Conservation (phyloP, 2,113 vertebrate species). For the Chlamydotis undulata region DNA sequence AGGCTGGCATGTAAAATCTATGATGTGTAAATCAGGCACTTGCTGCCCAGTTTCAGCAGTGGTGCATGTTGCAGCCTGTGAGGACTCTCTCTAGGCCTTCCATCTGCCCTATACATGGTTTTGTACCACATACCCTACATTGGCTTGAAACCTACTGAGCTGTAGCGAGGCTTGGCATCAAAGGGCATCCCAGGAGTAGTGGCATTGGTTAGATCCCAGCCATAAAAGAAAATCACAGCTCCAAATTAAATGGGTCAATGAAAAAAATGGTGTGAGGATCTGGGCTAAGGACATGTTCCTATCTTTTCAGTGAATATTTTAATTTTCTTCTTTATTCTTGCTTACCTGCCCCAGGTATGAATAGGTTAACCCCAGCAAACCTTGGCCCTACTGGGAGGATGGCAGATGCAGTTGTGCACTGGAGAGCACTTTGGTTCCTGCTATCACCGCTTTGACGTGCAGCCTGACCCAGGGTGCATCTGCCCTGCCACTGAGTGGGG, state of each 20-base stretch:
- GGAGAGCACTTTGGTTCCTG: background rate
- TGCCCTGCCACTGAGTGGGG: background rate
- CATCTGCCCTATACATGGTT: fast-evolving
- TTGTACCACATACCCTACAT: background rate
- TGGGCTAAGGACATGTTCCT: background rate
- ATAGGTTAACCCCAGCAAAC: background rate
- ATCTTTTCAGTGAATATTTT: background rate
- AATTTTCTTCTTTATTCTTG: background rate
- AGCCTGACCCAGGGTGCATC: background rate
- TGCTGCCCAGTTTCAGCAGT: background rate
- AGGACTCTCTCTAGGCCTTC: background rate
- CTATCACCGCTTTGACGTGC: fast-evolving
- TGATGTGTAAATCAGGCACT: background rate
- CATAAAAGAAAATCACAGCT: background rate
- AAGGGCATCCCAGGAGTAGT: background rate
- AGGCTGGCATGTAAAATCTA: background rate
- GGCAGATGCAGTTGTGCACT: background rate
- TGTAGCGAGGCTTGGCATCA: background rate
- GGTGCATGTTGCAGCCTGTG: background rate
- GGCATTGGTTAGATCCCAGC: background rate
- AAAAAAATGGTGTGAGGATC: background rate
- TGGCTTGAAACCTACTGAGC: background rate
- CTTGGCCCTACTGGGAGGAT: background rate
- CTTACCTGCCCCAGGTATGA: background rate
- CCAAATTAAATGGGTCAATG: background rate